These are phyloP conservation scores for Pantelozetes paolii DNA, from an alignment of 2,888 invertebrate species.

Conservation along the genomic window DNA sequence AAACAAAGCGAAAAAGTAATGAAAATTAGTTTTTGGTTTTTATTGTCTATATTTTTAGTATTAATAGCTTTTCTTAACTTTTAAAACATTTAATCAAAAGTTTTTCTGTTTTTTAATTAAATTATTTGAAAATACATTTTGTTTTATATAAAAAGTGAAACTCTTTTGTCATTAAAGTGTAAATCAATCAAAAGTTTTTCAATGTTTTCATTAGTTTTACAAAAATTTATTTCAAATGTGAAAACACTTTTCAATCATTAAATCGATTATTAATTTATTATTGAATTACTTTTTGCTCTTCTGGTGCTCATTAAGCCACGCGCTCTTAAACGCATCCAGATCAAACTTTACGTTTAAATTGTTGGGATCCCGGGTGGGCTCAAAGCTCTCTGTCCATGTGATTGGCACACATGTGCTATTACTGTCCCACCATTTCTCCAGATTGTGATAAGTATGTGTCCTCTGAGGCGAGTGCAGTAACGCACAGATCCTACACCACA, in stretches of 20 bases:
- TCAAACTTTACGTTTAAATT: neutral
- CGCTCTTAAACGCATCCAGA: too few species aligned
- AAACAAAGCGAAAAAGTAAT: conserved; percentile 6
- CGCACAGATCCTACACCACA: conserved; percentile 84
- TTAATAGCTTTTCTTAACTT: neutral
- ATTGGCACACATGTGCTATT: neutral
- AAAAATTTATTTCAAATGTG: too few species aligned
- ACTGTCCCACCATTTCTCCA: neutral
- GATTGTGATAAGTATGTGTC: neutral
- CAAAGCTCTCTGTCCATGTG: neutral
- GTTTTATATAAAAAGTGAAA: too few species aligned
- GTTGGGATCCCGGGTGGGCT: neutral
- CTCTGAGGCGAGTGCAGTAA: conserved; percentile 63
- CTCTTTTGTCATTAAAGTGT: too few species aligned
- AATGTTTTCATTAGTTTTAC: too few species aligned
- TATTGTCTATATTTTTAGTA: neutral
- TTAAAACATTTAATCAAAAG: neutral
- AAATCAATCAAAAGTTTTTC: too few species aligned
- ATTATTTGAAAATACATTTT: neutral
- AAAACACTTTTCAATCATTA: too few species aligned
- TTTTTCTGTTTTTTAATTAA: neutral
- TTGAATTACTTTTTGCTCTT: too few species aligned
- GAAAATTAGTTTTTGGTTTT: neutral
- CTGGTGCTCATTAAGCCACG: too few species aligned
- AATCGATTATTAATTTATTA: too few species aligned